Percentiles rank a stretch among this genome's conserved stretches.
Evolutionary conservation across 2,797 vertebrate species (phyloP).

Genomic region (Sebastolobus alascanus): DNA sequence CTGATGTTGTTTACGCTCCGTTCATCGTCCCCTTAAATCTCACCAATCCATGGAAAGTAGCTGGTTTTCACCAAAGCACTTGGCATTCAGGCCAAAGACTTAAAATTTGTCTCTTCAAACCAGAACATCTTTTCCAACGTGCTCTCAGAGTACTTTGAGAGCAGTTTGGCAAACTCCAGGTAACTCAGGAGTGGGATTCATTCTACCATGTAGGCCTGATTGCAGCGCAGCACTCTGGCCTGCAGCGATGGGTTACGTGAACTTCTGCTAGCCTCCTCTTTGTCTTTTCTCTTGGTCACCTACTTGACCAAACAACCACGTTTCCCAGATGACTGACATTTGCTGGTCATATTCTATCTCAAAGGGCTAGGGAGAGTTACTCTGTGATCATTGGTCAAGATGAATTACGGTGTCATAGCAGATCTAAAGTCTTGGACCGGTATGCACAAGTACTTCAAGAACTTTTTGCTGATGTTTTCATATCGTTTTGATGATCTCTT

Average conservation of each 20-base stretch:
- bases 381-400: neutral
- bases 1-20: neutral
- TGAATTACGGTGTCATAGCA: neutral
- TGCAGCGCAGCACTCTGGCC: conserved; percentile 14
- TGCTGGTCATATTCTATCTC: neutral
- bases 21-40: neutral
- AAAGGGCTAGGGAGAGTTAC: neutral
- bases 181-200: neutral
- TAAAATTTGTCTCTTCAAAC: conserved; percentile 3
- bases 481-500: neutral
- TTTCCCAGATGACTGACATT: neutral
- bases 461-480: neutral
- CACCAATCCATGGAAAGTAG: neutral
- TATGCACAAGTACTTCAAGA: neutral
- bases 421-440: neutral
- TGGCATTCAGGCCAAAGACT: neutral
- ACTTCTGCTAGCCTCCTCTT: neutral
- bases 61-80: neutral
- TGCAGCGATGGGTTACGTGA: neutral
- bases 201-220: conserved; percentile 22
- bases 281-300: neutral
- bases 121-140: neutral
- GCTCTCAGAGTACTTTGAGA: neutral
- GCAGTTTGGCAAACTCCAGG: conserved; percentile 10
- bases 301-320: neutral